A percentile compares a stretch with the other conserved stretches of the same genome.
Evolutionary conservation across 2,888 invertebrate species (phyloP).

Genomic region (Hydropsyche betteni): DNA sequence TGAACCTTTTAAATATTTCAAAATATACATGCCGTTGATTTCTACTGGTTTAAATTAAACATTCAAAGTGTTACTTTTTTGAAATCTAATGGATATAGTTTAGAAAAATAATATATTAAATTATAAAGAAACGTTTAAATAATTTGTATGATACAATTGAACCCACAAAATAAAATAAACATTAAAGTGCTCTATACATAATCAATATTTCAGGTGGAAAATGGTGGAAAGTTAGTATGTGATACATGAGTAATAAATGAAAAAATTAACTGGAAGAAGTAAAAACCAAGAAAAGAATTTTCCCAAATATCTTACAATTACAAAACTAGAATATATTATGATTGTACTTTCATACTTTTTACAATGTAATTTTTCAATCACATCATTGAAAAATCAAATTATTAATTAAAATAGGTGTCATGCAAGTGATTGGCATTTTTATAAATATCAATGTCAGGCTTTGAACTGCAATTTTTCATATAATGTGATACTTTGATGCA

Average conservation of each 20-base stretch:
- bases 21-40: no score
- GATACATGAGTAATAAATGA: background rate
- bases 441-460: background rate
- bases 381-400: constrained; percentile 39
- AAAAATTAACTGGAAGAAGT: constrained; percentile 23
- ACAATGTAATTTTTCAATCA: constrained; percentile 3
- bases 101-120: no score
- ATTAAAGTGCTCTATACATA: no score
- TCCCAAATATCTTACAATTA: background rate
- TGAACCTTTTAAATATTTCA: no score
- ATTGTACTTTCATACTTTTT: background rate
- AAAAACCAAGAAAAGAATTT: constrained; percentile 20
- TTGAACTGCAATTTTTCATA: constrained; percentile 26
- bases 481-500: constrained; percentile 31
- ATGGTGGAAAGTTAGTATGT: constrained; percentile 8
- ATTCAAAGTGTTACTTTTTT: no score
- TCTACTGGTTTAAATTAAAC: no score
- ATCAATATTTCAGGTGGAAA: background rate
- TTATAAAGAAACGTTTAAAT: no score
- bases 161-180: no score
- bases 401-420: constrained; percentile 25
- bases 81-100: no score
- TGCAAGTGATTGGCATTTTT: no score
- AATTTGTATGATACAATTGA: no score
- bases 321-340: constrained; percentile 26